These are phyloP conservation scores for Coendou prehensilis DNA, from an alignment of 2,797 vertebrate genomes.

Conservation along the genomic window DNA sequence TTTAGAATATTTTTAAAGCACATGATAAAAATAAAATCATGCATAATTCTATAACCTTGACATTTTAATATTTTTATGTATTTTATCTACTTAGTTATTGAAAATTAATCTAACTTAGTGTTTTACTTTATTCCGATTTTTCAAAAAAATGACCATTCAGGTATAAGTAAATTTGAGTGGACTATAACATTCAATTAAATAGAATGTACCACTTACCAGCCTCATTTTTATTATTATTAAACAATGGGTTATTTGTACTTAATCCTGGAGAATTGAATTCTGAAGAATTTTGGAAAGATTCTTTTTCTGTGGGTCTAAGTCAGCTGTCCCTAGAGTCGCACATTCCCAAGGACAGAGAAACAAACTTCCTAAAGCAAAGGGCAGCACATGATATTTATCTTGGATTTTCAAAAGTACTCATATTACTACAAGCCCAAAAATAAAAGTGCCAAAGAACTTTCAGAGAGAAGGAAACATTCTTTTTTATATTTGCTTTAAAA, in stretches of 20 bases:
- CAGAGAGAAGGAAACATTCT: background rate
- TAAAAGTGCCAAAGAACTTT: background rate
- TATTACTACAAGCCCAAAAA: background rate
- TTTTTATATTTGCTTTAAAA: background rate
- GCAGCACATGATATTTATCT: background rate
- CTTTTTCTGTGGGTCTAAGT: background rate
- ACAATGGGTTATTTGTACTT: background rate
- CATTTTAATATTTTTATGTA: background rate
- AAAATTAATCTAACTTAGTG: slow-evolving; percentile 22
- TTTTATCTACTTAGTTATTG: background rate
- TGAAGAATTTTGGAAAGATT: background rate
- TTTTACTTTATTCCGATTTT: slow-evolving; percentile 56
- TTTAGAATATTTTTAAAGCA: slow-evolving; percentile 56
- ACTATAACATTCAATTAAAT: background rate
- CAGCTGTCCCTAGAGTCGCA: background rate
- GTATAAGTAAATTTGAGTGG: background rate
- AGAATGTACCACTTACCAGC: background rate
- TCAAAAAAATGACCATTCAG: background rate
- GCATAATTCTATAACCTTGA: background rate
- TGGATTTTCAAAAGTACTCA: background rate
- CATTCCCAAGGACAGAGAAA: slow-evolving; percentile 1
- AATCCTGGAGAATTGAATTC: background rate
- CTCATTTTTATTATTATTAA: background rate
- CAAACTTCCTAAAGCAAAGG: background rate
- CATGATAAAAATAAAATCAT: slow-evolving; percentile 45